Evolutionary conservation across 2,113 vertebrate species (phyloP).

Genomic region (Elephas maximus): DNA sequence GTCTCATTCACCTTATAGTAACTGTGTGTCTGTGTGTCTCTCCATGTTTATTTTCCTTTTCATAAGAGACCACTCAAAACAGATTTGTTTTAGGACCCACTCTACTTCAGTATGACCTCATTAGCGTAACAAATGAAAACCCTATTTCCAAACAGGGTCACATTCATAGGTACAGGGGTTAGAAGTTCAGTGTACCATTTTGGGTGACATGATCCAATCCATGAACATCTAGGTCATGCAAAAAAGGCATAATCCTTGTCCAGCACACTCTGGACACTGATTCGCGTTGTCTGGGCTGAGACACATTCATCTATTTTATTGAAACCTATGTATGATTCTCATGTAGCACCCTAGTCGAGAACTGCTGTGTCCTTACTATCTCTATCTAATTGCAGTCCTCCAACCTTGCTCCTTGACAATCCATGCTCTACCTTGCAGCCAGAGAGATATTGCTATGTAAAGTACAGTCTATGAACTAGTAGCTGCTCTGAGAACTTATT

Average conservation of each 20-base stretch:
- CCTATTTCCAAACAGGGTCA: no score
- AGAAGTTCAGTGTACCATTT: no score
- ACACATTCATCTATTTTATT: neutral
- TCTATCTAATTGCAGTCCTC: neutral
- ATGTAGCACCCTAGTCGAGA: neutral
- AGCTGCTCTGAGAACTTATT: no score
- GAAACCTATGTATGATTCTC: neutral
- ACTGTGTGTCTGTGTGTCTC: no score
- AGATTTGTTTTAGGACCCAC: no score
- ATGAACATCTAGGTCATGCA: neutral
- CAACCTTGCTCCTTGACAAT: neutral
- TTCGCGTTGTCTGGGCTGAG: neutral
- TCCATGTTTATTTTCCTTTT: no score
- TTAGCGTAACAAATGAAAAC: no score
- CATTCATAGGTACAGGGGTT: no score
- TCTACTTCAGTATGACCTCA: no score
- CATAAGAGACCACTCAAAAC: no score
- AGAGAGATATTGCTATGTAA: neutral
- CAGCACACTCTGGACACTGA: neutral
- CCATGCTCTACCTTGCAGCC: neutral
- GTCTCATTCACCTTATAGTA: no score
- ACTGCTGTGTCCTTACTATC: neutral
- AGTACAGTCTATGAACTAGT: neutral
- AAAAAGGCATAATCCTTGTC: neutral
- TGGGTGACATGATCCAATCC: no score